Conservation (phyloP, 2,888 invertebrate species). For the Osedax frankpressi region DNA sequence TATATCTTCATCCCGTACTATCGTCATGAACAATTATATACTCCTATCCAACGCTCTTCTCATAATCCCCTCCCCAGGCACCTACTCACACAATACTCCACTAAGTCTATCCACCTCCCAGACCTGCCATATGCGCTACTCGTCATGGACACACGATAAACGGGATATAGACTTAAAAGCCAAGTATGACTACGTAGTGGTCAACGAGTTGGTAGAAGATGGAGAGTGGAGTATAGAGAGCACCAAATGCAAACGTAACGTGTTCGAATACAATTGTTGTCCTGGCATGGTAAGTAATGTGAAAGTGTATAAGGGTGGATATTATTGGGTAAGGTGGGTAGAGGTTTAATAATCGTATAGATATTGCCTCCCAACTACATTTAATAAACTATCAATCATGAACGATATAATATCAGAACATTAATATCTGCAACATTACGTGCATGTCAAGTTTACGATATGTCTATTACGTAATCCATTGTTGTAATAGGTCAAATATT, state of each 20-base stretch:
- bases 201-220: not conserved
- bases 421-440: too few species aligned
- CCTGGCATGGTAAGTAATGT: not conserved
- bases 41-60: not conserved
- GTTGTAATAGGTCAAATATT: too few species aligned
- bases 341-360: too few species aligned
- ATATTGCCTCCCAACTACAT: too few species aligned
- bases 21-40: not conserved
- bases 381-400: too few species aligned
- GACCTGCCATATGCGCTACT: not conserved
- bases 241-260: not conserved
- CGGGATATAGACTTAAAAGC: not conserved
- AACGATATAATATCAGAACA: too few species aligned
- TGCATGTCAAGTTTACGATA: too few species aligned
- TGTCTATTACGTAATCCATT: too few species aligned
- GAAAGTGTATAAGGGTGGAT: too few species aligned
- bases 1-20: too few species aligned
- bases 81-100: not conserved
- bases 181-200: not conserved
- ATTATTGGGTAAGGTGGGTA: too few species aligned
- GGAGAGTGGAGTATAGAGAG: constrained; percentile 11
- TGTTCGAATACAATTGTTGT: not conserved
- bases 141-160: constrained; percentile 9
- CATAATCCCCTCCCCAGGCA: not conserved
- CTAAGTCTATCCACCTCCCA: not conserved